Evolutionary conservation across 2,113 vertebrate species (phyloP).

Genomic region (Todiramphus saurophagus): DNA sequence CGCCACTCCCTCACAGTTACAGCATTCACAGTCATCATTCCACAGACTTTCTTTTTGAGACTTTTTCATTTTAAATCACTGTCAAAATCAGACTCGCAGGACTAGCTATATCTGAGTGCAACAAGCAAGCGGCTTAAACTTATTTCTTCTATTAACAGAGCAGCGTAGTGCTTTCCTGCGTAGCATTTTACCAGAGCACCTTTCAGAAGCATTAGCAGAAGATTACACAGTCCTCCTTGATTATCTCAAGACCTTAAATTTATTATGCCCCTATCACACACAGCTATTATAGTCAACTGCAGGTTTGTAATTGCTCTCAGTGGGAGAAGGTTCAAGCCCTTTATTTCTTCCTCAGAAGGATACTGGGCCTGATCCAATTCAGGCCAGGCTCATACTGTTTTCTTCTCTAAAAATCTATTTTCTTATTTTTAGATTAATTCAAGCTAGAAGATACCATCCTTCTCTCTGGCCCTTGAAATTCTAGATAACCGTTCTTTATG

Average conservation of each 20-base stretch:
- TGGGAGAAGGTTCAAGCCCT: conserved; percentile 52
- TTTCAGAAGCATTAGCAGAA: conserved; percentile 39
- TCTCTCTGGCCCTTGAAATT: conserved; percentile 5
- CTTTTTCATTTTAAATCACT: not conserved
- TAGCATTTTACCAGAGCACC: not conserved
- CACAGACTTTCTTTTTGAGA: not conserved
- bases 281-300: conserved; percentile 40
- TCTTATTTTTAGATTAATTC: conserved; percentile 20
- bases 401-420: conserved; percentile 34
- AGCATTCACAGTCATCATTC: not conserved
- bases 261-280: conserved; percentile 46
- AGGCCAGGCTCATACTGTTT: conserved; percentile 21
- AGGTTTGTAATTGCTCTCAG: conserved; percentile 54
- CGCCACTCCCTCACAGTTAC: not conserved
- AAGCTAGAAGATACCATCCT: not conserved
- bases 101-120: not conserved
- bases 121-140: not conserved
- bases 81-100: not conserved
- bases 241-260: conserved; percentile 59
- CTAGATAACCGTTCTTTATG: not conserved
- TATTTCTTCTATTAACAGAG: not conserved
- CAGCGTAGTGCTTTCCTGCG: not conserved
- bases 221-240: conserved; percentile 35
- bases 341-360: conserved; percentile 42
- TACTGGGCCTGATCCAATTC: conserved; percentile 26